Conservation (phyloP, 2,797 vertebrate species). For the Melanotaenia pygmaea region DNA sequence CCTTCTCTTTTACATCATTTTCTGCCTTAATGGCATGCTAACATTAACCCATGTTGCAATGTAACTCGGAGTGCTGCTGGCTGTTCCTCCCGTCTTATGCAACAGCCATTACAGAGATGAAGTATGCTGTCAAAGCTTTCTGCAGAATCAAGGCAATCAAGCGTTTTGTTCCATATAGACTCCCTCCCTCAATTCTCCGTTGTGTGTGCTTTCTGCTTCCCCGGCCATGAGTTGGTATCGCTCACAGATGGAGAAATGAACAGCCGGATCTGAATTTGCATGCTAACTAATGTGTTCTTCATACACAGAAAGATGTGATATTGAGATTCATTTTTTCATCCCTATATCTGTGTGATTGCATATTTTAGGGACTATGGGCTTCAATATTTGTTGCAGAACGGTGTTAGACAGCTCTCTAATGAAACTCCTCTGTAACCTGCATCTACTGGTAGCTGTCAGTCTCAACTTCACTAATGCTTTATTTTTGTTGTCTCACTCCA, state of each 20-base stretch:
- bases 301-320: constrained; percentile 41
- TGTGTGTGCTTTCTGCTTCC: constrained; percentile 25
- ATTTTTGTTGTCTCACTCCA: constrained; percentile 16
- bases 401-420: constrained; percentile 32
- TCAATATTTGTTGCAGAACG: constrained; percentile 35
- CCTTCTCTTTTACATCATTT: background rate
- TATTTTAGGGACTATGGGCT: constrained; percentile 44
- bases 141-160: constrained; percentile 34
- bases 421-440: background rate
- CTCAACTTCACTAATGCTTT: constrained; percentile 11
- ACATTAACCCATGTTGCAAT: constrained; percentile 21
- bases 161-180: constrained; percentile 38
- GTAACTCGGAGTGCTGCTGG: constrained; percentile 4
- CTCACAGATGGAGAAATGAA: constrained; percentile 30
- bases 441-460: background rate
- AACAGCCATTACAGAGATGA: constrained; percentile 25
- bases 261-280: constrained; percentile 62
- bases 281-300: constrained; percentile 54
- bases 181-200: constrained; percentile 7
- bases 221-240: constrained; percentile 23
- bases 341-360: constrained; percentile 54
- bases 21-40: constrained; percentile 8
- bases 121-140: constrained; percentile 30
- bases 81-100: constrained; percentile 13
- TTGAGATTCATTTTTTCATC: constrained; percentile 62